phyloP scores from a whole-genome alignment of 2,888 invertebrate species.

The Hyposoter didymator region DNA sequence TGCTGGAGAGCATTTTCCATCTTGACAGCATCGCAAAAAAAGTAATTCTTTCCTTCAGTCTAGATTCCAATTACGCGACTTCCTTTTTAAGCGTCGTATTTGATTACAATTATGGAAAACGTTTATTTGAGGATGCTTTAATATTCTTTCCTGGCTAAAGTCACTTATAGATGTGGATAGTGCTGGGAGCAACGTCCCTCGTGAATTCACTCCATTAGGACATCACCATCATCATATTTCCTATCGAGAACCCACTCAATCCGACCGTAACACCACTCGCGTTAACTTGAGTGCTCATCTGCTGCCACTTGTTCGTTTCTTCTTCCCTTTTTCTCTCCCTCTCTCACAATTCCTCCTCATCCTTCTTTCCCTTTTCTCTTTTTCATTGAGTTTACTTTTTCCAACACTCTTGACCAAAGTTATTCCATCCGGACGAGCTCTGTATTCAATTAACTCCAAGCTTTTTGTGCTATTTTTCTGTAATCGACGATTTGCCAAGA shows the following conservation, averaged over 20 bases:
- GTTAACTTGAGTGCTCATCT: conserved; percentile 39
- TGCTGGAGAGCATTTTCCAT: neutral
- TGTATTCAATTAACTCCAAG: conserved; percentile 5
- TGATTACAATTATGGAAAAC: conserved; percentile 19
- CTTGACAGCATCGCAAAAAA: neutral
- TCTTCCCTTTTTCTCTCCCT: neutral
- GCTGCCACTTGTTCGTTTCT: neutral
- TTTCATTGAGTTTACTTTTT: neutral
- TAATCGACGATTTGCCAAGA: neutral
- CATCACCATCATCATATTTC: conserved; percentile 57
- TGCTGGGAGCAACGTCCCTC: conserved; percentile 51
- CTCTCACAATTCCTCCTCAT: neutral
- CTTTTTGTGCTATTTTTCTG: neutral
- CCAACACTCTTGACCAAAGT: neutral
- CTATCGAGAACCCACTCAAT: conserved; percentile 44
- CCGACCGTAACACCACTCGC: conserved; percentile 49
- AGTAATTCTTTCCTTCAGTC: neutral
- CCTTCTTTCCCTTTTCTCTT: neutral
- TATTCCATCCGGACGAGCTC: neutral
- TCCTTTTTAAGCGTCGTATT: neutral
- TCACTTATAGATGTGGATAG: conserved; percentile 13
- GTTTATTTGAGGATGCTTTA: neutral
- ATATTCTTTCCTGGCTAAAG: neutral
- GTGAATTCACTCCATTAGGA: conserved; percentile 62
- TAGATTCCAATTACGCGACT: neutral